Base-by-base conservation (phyloP, 2,888 invertebrate species). In the Eupithecia insigniata region DNA sequence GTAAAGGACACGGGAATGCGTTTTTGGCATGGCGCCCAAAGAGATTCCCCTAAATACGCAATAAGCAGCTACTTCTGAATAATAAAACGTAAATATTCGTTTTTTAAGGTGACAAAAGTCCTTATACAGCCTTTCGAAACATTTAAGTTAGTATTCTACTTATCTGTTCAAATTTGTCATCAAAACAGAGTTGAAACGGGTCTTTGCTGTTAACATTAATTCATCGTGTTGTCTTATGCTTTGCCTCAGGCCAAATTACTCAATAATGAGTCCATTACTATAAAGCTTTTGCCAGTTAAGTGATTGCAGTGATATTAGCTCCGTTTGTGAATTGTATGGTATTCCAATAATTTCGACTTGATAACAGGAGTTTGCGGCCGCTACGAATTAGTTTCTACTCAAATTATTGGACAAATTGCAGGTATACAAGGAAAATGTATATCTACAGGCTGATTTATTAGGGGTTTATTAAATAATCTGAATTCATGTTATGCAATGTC, bases 191-290 rank as follows among this genome's bases (percentile, higher is more conserved):
- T 46, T 66, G 18, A 60, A 66, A 60, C 43, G 69, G 28, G 66
- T 46, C 51, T 51, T 16, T 60, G 46, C 60, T 26, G 67, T 32
- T 36, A 55, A 34, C 67, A 58, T 7, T 18, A 46, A 70, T 73
- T 73, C 67, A 75, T 73, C n/a, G n/a, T 68, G 75, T 71, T 66
- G 62, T 61, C 72, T 72, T 62, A 76, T 32, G 67, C 70, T 69
- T 69, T 71, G 74, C 72, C 64, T 67, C 18, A 32, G 72, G 74
- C 72, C 72, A 76, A 76, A 77, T 76, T 73, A 73, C 69, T 58
- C 55, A 71, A 73, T 76, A 77, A 78, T 78, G 67, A 76, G 73
- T 55, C 68, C 73, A 75, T 74, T 75, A 75, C 76, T 51, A 66
- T 72, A 76, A 75, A 76, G 67, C 72, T 69, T 71, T 71, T 66